Base-by-base conservation (phyloP, 2,797 vertebrate genomes). In the Emydoidea blandingii region DNA sequence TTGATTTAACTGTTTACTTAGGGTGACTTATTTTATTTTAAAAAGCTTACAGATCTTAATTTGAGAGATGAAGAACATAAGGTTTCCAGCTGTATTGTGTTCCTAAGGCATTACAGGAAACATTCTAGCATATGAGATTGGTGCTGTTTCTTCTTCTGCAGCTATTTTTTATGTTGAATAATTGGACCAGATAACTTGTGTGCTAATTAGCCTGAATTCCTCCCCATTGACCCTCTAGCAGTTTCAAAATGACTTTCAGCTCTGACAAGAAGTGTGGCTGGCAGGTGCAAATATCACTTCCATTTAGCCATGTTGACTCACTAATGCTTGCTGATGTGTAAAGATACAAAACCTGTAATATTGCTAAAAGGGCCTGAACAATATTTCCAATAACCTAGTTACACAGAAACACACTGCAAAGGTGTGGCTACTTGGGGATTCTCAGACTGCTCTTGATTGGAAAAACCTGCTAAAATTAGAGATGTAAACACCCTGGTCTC, bases 171-270 rank as follows among this genome's bases (percentile, higher is more conserved):
- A 15, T 76, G 79, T 90, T 14, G 11, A 68, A 84, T 84, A 59
- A 44, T 44, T 89, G 50, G 59, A 85, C 23, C 25, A 52, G n/a
- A 18, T 52, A n/a, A 37, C 12, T 83, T 83, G 34, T 53, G 8
- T 59, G 12, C 86, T 92, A 57, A 68, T 93, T 54, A 41, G 50
- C 79, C 37, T 34, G 52, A 34, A 54, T 65, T 83, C 84, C 84
- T 83, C 6, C 34, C 4, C 1, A 0, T 34, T 92, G 87, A 78
- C 78, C 47, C 18, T 83, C 12, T 5, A 72, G 54, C 18, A 41
- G 41, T 85, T 81, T 57, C 81, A 37, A 88, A 86, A 68, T 49
- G 85, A 57, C 49, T 90, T 92, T 87, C 82, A 80, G 54, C 37
- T 89, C 85, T 34, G 57, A 83, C 50, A 27, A 56, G 90, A 78